Conservation (phyloP, 2,797 vertebrate genomes). For the Carcharodon carcharias region DNA sequence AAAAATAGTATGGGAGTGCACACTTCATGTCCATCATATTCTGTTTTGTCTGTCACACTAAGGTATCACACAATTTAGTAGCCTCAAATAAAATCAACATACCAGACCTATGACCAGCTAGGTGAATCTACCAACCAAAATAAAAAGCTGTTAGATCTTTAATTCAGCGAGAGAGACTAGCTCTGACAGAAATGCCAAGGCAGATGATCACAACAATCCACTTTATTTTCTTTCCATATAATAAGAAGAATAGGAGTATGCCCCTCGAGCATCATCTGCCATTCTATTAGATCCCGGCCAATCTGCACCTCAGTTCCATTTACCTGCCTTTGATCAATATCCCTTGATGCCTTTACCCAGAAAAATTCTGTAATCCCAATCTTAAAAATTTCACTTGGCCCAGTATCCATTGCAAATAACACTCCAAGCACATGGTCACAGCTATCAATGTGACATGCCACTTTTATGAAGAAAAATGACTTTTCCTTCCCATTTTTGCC, state of each 20-base stretch:
- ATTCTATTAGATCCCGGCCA: background rate
- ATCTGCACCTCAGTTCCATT: background rate
- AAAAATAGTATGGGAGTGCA: background rate
- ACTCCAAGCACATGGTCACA: background rate
- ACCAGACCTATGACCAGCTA: no score
- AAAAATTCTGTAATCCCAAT: background rate
- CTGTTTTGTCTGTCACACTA: background rate
- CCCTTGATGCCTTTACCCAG: background rate
- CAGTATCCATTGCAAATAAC: background rate
- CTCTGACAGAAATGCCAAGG: background rate
- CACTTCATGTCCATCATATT: no score
- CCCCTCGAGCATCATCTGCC: background rate
- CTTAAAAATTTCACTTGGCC: background rate
- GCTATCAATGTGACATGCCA: background rate
- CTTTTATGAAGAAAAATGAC: background rate
- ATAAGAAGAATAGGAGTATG: background rate
- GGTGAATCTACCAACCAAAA: background rate
- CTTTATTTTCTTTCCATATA: background rate
- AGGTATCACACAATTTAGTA: background rate
- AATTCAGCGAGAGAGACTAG: background rate
- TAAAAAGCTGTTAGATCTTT: background rate
- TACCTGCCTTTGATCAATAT: background rate
- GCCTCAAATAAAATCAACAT: background rate
- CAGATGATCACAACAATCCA: background rate
- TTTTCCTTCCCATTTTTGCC: background rate